Evolutionary conservation across 2,113 vertebrate species (phyloP).

Genomic region (Lagopus muta): DNA sequence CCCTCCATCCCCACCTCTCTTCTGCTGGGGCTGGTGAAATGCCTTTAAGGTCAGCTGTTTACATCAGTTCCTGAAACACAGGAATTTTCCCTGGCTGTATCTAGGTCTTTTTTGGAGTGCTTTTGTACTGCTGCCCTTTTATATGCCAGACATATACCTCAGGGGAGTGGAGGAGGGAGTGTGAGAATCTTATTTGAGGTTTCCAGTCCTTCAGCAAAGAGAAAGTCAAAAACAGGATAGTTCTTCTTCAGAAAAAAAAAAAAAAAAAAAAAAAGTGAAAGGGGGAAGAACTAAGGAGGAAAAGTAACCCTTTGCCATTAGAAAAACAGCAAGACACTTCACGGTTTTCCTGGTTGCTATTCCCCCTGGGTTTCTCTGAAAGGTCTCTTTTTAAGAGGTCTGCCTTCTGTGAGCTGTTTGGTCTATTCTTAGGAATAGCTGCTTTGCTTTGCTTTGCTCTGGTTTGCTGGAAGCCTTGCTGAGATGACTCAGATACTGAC

Average conservation of each 20-base stretch:
- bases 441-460: conserved; percentile 59
- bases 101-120: not conserved
- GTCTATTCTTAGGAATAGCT: conserved; percentile 60
- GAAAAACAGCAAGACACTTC: not conserved
- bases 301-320: not conserved
- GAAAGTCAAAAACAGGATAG: conserved; percentile 28
- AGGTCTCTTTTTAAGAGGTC: not conserved
- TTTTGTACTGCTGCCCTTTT: conserved; percentile 23
- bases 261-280: not conserved
- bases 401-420: conserved; percentile 20
- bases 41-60: not conserved
- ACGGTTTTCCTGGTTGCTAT: not conserved
- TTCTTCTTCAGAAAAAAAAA: conserved; percentile 22
- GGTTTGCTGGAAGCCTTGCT: conserved; percentile 53
- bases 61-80: conserved; percentile 12
- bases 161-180: conserved; percentile 13
- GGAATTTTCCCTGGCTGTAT: not conserved
- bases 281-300: not conserved
- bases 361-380: not conserved
- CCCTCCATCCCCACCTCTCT: not conserved
- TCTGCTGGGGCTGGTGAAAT: not conserved
- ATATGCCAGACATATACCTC: conserved; percentile 28
- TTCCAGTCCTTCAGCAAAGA: conserved; percentile 17
- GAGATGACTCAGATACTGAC: conserved; percentile 67
- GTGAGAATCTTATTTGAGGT: conserved; percentile 55